phyloP scores from a whole-genome alignment of 2,797 vertebrate species.

The Enoplosus armatus region DNA sequence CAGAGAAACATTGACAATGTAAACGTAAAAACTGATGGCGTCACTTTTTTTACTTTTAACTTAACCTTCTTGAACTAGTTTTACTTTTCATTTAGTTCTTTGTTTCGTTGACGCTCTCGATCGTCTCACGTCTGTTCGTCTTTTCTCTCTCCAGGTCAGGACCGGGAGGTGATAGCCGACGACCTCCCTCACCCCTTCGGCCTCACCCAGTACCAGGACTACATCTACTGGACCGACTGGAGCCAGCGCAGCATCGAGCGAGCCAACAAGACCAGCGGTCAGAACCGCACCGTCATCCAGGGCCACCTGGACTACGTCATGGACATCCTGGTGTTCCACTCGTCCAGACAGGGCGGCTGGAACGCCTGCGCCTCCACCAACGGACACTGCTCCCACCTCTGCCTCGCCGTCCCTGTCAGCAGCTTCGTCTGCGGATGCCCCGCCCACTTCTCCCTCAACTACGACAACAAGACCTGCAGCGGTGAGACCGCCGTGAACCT shows the following conservation, averaged over 20 bases:
- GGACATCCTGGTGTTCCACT: slow-evolving; percentile 99
- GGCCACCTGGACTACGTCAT: slow-evolving; percentile 98
- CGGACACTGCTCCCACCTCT: slow-evolving; percentile 97
- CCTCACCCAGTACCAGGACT: slow-evolving; percentile 98
- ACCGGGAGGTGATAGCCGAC: slow-evolving; percentile 97
- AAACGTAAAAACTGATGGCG: too few species aligned
- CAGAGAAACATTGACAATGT: too few species aligned
- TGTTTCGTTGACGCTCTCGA: too few species aligned
- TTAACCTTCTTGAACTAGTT: too few species aligned
- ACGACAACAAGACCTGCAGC: slow-evolving; percentile 97
- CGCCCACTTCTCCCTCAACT: slow-evolving; percentile 94
- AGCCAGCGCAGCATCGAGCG: slow-evolving; percentile 98
- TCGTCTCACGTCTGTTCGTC: neutral
- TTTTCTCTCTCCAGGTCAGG: slow-evolving; percentile 84
- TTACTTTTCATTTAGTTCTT: too few species aligned
- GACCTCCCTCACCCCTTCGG: slow-evolving; percentile 98
- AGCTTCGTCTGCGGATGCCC: slow-evolving; percentile 95
- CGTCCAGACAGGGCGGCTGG: slow-evolving; percentile 96
- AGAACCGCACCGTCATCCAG: slow-evolving; percentile 97
- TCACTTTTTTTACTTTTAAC: too few species aligned
- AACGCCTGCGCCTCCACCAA: slow-evolving; percentile 97
- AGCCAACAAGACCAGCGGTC: slow-evolving; percentile 97
- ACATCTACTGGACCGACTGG: slow-evolving; percentile 99
- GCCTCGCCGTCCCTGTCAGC: slow-evolving; percentile 92
- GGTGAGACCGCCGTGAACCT: slow-evolving; percentile 84